A percentile compares a stretch with the other conserved stretches of the same genome.
phyloP scores from a whole-genome alignment of 92 coral and sea anemone genomes.

The Metridium senile region DNA sequence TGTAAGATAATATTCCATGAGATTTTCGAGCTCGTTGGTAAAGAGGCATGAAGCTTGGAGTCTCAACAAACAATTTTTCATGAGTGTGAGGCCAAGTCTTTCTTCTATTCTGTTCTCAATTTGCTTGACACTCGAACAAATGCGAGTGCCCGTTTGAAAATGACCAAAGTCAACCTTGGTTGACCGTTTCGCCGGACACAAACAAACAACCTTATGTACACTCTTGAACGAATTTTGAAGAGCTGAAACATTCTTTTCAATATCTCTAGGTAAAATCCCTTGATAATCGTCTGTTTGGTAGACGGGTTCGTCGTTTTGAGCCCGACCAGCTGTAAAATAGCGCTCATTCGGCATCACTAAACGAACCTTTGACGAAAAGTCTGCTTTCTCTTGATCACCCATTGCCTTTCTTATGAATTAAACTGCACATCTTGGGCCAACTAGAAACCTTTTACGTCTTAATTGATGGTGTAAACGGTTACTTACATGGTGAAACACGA shows the following conservation, averaged over 20 bases:
- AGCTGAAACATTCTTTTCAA: constrained; percentile 50
- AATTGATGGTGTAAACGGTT: constrained; percentile 13
- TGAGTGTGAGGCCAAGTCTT: constrained; percentile 63
- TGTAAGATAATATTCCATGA: constrained; percentile 54
- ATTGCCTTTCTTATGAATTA: constrained; percentile 18
- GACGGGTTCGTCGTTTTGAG: constrained; percentile 15
- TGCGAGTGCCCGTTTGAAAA: constrained; percentile 62
- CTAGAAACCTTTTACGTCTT: neutral
- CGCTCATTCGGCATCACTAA: constrained; percentile 28
- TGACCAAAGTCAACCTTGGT: constrained; percentile 61
- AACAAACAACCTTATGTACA: constrained; percentile 23
- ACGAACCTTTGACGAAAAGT: constrained; percentile 12
- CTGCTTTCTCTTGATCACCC: constrained; percentile 25
- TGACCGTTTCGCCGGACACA: constrained; percentile 54
- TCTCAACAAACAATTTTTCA: constrained; percentile 73
- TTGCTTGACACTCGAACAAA: constrained; percentile 65
- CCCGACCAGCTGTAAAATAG: constrained; percentile 36
- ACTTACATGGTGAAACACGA: constrained; percentile 12
- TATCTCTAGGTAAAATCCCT: constrained; percentile 24
- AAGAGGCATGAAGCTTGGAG: constrained; percentile 63
- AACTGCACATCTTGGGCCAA: constrained; percentile 24
- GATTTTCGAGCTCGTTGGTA: constrained; percentile 63
- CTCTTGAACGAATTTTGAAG: constrained; percentile 55
- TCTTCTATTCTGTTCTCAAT: constrained; percentile 68
- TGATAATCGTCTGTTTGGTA: constrained; percentile 18